A percentile compares a stretch with the other conserved stretches of the same genome.
Evolutionary conservation across 2,888 invertebrate genomes (phyloP).

Genomic region (Willowsia nigromaculata): DNA sequence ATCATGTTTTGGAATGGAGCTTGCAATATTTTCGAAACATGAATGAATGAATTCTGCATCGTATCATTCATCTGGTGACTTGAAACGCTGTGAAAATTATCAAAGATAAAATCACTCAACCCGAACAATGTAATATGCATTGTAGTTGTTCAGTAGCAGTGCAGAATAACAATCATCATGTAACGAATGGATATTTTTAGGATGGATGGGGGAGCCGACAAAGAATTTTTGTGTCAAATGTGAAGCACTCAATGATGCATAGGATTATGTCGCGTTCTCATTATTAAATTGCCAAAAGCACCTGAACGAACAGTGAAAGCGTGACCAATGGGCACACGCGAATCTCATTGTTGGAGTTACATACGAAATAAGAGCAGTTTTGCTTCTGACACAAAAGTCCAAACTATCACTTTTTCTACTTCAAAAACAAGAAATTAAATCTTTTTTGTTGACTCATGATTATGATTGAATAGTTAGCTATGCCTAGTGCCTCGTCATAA

Average conservation of each 20-base stretch:
- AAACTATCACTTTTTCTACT: too few species aligned
- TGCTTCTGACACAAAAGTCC: background rate
- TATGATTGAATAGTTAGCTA: background rate
- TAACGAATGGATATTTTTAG: slow-evolving; percentile 27
- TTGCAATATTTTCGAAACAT: too few species aligned
- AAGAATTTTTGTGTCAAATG: slow-evolving; percentile 58
- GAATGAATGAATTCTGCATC: slow-evolving; percentile 45
- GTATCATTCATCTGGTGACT: background rate
- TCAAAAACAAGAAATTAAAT: background rate
- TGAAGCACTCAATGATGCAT: slow-evolving; percentile 65
- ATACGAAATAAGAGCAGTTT: background rate
- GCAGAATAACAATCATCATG: background rate
- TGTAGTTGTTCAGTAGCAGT: background rate
- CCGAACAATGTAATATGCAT: slow-evolving; percentile 12
- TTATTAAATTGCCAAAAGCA: slow-evolving; percentile 64
- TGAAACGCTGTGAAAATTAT: slow-evolving; percentile 47
- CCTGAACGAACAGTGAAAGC: slow-evolving; percentile 65
- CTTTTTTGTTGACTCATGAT: background rate
- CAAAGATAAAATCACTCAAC: slow-evolving; percentile 66
- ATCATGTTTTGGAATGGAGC: background rate
- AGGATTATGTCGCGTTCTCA: slow-evolving; percentile 64
- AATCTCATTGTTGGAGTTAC: slow-evolving; percentile 14
- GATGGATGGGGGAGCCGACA: slow-evolving; percentile 45
- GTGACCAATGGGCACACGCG: slow-evolving; percentile 67
- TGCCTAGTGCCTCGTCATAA: background rate